These are phyloP conservation scores for Rhamnusium bicolor DNA, from an alignment of 2,888 invertebrate genomes.

Conservation along the genomic window DNA sequence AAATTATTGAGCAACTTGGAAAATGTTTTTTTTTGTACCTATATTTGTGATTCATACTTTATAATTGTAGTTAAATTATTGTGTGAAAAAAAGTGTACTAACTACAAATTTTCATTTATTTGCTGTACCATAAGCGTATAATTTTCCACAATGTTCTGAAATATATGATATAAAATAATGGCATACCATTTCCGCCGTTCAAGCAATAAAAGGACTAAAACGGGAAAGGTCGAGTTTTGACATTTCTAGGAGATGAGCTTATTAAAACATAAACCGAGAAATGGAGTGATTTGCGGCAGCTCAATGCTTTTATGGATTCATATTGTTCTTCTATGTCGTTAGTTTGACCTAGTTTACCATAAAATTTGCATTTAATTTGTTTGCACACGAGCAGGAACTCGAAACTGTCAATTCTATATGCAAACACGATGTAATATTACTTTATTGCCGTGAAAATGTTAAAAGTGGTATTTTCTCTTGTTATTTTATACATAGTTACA, in stretches of 20 bases:
- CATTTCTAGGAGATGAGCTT: neutral
- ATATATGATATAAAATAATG: neutral
- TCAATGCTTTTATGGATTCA: conserved; percentile 4
- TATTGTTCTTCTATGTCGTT: neutral
- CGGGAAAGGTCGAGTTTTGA: neutral
- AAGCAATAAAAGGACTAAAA: neutral
- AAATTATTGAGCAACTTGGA: no score
- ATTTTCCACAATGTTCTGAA: neutral
- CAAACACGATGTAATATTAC: neutral
- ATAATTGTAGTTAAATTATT: no score
- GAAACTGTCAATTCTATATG: neutral
- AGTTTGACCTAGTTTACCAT: neutral
- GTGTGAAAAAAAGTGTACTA: no score
- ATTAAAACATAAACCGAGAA: conserved; percentile 7
- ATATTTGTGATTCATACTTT: no score
- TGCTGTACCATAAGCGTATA: neutral
- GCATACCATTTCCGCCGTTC: neutral
- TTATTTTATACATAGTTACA: neutral
- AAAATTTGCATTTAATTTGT: neutral
- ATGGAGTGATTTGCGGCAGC: conserved; percentile 9
- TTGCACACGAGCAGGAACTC: neutral
- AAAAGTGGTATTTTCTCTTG: neutral
- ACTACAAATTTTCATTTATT: neutral
- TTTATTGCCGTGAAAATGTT: neutral
- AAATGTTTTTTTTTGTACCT: no score